Base-by-base conservation (phyloP, 2,888 invertebrate species). In the Scelioninae gen. 1 region DNA sequence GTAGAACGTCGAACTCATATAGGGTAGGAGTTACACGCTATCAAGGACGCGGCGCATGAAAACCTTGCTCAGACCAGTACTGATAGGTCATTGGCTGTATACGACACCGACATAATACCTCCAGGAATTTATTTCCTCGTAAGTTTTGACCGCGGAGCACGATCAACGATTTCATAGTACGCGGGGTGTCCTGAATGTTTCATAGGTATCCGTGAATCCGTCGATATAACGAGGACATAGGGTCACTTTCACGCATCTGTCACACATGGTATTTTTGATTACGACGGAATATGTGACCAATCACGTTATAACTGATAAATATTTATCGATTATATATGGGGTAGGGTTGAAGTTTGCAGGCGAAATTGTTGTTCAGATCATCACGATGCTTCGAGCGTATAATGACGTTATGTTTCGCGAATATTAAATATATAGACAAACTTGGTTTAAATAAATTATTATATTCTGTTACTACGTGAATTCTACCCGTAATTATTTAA, bases 51-150 rank as follows among this genome's bases (percentile, higher is more conserved):
- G 34, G 51, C 58, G 32, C 62, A 68, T 66, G 78, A 65, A 71
- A 71, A 78, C 69, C 65, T 47, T 47, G 60, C 66, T 53, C 71
- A 66, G 62, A 45, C 51, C 75, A 53, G 43, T 74, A 74, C 78
- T 47, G 78, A 82, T 82, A 62, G 76, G 60, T 82, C 76, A 72
- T 72, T 66, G 76, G 29, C 53, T 60, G 76, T 53, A 34, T 47
- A 68, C 66, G 55, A 58, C 58, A 60, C 32, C 74, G 68, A 68
- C 74, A 62, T 77, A 78, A 78, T 82, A 77, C 74, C 77, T 53
- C 8, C 29, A 76, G 62, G 62, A 82, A 82, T 82, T 82, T 82
- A 77, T 82, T 77, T 77, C 72, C 51, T 77, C 77, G 72, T 77
- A 77, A 82, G 76, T 77, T 82, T 77, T 56, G 68, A 74, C 62